A percentile compares a stretch with the other conserved stretches of the same genome.
These are phyloP conservation scores for Hydrozoanthus gracilis DNA, from an alignment of 92 coral and sea anemone species.

Conservation along the genomic window DNA sequence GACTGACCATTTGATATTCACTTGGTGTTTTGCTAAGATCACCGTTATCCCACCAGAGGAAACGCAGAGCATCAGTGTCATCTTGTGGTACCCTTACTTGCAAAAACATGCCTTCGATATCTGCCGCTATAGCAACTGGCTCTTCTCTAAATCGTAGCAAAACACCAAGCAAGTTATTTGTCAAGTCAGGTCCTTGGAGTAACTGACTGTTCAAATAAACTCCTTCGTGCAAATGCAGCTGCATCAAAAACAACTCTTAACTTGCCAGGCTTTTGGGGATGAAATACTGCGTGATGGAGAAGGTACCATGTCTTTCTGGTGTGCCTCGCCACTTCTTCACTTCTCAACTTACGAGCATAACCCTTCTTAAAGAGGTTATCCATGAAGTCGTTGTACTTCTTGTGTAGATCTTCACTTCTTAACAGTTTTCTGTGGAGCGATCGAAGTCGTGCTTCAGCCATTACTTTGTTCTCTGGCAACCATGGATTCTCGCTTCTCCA, in stretches of 20 bases:
- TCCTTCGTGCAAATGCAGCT: slow-evolving; percentile 38
- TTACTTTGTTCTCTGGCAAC: slow-evolving; percentile 46
- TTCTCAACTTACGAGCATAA: slow-evolving; percentile 29
- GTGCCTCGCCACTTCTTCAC: not conserved
- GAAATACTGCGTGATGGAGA: too few species aligned
- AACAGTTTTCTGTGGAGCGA: slow-evolving; percentile 29
- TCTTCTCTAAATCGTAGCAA: slow-evolving; percentile 48
- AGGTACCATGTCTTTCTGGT: too few species aligned
- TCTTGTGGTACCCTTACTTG: slow-evolving; percentile 52
- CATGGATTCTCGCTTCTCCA: slow-evolving; percentile 50
- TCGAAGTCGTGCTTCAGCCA: slow-evolving; percentile 50
- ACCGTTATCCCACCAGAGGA: slow-evolving; percentile 49
- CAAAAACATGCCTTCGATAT: slow-evolving; percentile 40
- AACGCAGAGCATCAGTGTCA: slow-evolving; percentile 52
- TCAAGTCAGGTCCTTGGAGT: slow-evolving; percentile 46
- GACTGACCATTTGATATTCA: slow-evolving; percentile 69
- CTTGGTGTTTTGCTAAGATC: slow-evolving; percentile 47
- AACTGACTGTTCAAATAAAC: slow-evolving; percentile 42
- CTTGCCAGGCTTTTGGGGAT: slow-evolving; percentile 47
- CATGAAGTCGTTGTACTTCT: slow-evolving; percentile 31
- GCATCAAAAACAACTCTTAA: slow-evolving; percentile 50
- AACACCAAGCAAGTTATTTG: slow-evolving; percentile 54
- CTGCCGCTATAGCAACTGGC: slow-evolving; percentile 59
- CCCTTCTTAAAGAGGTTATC: slow-evolving; percentile 25
- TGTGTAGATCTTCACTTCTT: slow-evolving; percentile 20